A percentile compares a stretch with the other conserved stretches of the same genome.
These are phyloP conservation scores for Dipodomys stephensi DNA, from an alignment of 2,113 vertebrate genomes.

Conservation along the genomic window DNA sequence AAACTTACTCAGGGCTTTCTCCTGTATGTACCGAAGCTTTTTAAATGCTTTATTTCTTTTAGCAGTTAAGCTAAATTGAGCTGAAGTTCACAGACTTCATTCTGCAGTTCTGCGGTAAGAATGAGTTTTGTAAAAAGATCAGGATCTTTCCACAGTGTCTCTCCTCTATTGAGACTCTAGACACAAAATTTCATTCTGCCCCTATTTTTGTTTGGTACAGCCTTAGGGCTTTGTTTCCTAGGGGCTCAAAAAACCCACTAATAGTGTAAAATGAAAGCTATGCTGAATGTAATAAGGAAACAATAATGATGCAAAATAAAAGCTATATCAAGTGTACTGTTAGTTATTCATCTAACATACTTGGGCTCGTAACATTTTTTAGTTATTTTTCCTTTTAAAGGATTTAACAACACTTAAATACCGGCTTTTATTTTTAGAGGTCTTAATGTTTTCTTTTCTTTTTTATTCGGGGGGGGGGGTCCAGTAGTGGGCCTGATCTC, in stretches of 20 bases:
- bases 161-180: constrained; percentile 91
- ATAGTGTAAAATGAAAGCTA: background rate
- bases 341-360: constrained; percentile 20
- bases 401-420: constrained; percentile 32
- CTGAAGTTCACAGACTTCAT: constrained; percentile 93
- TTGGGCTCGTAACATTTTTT: background rate
- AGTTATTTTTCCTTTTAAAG: background rate
- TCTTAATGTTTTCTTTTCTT: too few species aligned
- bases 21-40: constrained; percentile 95
- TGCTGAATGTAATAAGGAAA: constrained; percentile 60
- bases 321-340: background rate
- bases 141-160: constrained; percentile 90
- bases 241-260: constrained; percentile 81
- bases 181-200: constrained; percentile 86
- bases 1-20: constrained; percentile 95
- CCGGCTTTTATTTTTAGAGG: background rate
- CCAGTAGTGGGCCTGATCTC: too few species aligned
- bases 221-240: constrained; percentile 85
- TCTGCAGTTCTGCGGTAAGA: constrained; percentile 95
- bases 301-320: constrained; percentile 28
- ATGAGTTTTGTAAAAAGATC: constrained; percentile 95
- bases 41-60: constrained; percentile 95
- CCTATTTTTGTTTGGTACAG: constrained; percentile 83
- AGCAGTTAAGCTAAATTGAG: constrained; percentile 91
- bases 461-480: too few species aligned